A percentile compares a stretch with the other conserved stretches of the same genome.
phyloP scores from a whole-genome alignment of 1,140 invertebrate genomes.

The Halictus rubicundus region DNA sequence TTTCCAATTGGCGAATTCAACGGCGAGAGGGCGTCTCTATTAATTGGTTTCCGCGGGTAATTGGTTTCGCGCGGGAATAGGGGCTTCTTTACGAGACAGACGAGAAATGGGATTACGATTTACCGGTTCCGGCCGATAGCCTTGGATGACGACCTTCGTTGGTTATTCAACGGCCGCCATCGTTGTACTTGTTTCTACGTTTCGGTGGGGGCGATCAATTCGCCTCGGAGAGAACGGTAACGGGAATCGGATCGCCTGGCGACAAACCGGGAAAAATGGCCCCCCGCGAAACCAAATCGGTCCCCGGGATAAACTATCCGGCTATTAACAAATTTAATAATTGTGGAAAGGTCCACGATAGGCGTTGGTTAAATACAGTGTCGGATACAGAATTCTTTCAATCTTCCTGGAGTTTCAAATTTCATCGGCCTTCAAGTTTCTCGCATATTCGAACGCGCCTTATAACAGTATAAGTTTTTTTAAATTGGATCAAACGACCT shows the following conservation, averaged over 20 bases:
- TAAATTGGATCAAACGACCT: too few species aligned
- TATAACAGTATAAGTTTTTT: too few species aligned
- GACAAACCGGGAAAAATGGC: background rate
- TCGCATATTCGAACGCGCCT: too few species aligned
- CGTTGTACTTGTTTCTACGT: background rate
- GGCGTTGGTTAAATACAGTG: too few species aligned
- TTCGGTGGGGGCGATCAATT: background rate
- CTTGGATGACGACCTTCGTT: constrained; percentile 3
- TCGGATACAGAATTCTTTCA: too few species aligned
- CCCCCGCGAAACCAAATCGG: too few species aligned
- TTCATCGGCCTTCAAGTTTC: too few species aligned
- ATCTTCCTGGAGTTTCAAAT: too few species aligned
- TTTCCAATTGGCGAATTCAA: too few species aligned
- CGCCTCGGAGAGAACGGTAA: background rate
- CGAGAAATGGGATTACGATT: constrained; percentile 1
- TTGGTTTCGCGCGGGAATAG: background rate
- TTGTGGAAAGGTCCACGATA: too few species aligned
- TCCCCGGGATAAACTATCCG: background rate
- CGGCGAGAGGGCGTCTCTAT: background rate
- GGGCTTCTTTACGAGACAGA: background rate
- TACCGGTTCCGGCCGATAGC: background rate
- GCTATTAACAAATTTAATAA: too few species aligned
- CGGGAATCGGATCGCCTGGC: background rate
- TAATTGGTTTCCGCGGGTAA: background rate
- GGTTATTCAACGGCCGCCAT: background rate